phyloP scores from a whole-genome alignment of 2,888 invertebrate species.

The Hydrotaea diabolus region DNA sequence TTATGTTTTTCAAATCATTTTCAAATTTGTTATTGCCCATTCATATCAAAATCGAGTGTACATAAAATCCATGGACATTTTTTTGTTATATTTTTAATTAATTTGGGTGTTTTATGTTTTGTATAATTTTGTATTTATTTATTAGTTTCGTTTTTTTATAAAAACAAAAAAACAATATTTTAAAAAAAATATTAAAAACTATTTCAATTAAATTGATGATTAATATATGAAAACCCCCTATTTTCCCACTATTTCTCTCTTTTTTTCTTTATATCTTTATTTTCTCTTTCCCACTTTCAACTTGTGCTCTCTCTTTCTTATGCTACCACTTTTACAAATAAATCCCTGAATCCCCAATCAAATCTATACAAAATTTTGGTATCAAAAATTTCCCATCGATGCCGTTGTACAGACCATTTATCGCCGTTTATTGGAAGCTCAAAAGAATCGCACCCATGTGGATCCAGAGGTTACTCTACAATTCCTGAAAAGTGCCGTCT shows the following conservation, averaged over 20 bases:
- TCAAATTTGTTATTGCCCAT: neutral
- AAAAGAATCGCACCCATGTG: conserved; percentile 86
- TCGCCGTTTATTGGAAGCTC: conserved; percentile 89
- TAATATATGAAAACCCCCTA: conserved; percentile 36
- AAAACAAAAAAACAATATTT: too few species aligned
- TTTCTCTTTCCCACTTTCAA: conserved; percentile 5
- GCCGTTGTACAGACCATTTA: conserved; percentile 87
- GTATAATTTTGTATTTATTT: conserved; percentile 52
- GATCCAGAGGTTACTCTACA: conserved; percentile 96
- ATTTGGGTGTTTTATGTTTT: conserved; percentile 51
- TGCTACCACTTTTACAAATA: neutral
- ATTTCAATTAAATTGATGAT: conserved; percentile 16
- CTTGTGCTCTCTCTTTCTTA: neutral
- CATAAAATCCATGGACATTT: conserved; percentile 55
- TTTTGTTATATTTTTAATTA: conserved; percentile 52
- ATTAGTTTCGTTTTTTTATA: conserved; percentile 26
- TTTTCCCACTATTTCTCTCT: conserved; percentile 52
- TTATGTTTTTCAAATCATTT: neutral
- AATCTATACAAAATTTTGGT: too few species aligned
- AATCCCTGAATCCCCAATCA: neutral
- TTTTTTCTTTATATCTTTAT: conserved; percentile 34
- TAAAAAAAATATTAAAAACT: neutral
- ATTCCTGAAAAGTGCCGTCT: conserved; percentile 95
- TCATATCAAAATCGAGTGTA: conserved; percentile 18
- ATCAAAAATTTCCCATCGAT: too few species aligned